phyloP scores from a whole-genome alignment of 2,113 vertebrate genomes.

The Malaclemys terrapin region DNA sequence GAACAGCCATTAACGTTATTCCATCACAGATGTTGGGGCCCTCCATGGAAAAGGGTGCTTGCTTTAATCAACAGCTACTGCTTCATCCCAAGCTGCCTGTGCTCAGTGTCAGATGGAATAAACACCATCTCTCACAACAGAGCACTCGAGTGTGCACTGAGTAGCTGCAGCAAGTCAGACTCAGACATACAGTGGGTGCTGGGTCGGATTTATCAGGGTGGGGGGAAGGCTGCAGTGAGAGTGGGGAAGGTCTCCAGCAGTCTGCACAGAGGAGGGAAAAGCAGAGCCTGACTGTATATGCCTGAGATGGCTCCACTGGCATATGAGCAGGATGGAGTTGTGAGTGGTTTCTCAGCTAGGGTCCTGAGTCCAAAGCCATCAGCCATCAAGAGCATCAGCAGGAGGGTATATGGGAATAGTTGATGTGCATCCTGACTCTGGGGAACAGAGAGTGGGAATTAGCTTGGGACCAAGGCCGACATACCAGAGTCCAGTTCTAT shows the following conservation, averaged over 20 bases:
- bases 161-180: neutral
- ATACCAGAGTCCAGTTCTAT: neutral
- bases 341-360: neutral
- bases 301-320: neutral
- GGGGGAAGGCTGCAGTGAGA: neutral
- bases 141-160: too few relatives aligned
- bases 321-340: neutral
- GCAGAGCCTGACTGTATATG: neutral
- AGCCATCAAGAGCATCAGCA: neutral
- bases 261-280: neutral
- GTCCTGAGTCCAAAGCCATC: neutral
- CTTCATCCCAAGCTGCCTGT: neutral
- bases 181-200: neutral
- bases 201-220: rapidly evolving
- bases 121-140: rapidly evolving
- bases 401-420: neutral
- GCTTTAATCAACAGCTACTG: neutral
- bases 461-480: neutral
- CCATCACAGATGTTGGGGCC: neutral
- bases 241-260: neutral
- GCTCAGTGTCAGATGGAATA: neutral
- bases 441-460: neutral
- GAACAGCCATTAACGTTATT: neutral
- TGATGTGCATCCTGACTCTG: neutral
- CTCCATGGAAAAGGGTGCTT: neutral